A percentile compares a stretch with the other conserved stretches of the same genome.
Conservation (phyloP, 2,797 vertebrate genomes). For the Saxicola maurus region DNA sequence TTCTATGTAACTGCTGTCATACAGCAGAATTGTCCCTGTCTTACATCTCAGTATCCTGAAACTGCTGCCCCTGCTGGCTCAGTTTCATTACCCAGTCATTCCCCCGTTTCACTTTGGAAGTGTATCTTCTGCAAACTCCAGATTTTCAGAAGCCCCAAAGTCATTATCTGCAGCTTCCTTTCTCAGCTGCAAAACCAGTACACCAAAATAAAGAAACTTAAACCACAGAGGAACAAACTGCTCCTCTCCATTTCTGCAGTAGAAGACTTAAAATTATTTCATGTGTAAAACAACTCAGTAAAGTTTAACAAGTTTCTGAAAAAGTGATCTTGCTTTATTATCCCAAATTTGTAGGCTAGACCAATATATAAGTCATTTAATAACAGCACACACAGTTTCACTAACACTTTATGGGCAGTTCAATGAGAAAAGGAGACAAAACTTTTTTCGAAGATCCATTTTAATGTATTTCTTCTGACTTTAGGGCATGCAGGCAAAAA, state of each 20-base stretch:
- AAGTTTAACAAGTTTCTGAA: neutral
- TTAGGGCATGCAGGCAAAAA: neutral
- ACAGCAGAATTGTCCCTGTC: neutral
- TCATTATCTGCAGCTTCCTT: neutral
- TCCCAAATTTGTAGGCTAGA: neutral
- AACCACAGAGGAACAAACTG: neutral
- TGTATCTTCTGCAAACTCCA: neutral
- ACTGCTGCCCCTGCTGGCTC: neutral
- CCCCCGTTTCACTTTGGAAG: neutral
- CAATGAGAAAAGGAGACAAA: neutral
- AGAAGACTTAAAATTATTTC: neutral
- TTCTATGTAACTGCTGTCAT: neutral
- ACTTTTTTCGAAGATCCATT: neutral
- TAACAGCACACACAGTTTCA: neutral
- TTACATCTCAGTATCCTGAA: neutral
- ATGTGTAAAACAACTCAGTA: neutral
- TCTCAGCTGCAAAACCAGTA: neutral
- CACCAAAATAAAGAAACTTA: neutral
- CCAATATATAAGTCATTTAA: neutral
- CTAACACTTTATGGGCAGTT: neutral
- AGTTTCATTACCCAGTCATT: neutral
- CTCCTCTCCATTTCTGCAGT: neutral
- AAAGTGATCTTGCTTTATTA: neutral
- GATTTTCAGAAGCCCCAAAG: neutral
- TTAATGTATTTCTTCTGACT: neutral